These are phyloP conservation scores for Harpagoxenus sublaevis DNA, from an alignment of 2,888 invertebrate genomes.

Conservation along the genomic window DNA sequence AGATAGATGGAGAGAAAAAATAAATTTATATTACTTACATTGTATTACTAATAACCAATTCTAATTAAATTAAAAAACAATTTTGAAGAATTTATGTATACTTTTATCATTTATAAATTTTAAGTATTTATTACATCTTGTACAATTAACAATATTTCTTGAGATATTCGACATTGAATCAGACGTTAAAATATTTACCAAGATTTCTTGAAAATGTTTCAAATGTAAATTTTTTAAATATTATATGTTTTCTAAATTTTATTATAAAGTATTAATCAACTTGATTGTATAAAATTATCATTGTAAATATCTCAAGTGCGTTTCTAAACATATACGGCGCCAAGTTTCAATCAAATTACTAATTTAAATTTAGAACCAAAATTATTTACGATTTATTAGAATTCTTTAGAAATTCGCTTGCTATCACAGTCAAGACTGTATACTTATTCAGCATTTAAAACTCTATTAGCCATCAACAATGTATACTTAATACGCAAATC, in stretches of 20 bases:
- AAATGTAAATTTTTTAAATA: background rate
- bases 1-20: background rate
- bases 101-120: background rate
- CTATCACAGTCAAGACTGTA: background rate
- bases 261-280: background rate
- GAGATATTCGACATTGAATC: background rate
- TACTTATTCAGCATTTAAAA: background rate
- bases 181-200: background rate
- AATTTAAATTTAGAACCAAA: conserved; percentile 12
- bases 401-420: background rate
- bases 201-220: background rate
- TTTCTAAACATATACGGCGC: background rate
- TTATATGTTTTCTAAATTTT: background rate
- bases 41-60: background rate
- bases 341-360: background rate
- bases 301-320: background rate
- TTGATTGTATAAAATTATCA: conserved; percentile 1
- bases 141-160: background rate
- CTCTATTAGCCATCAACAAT: background rate
- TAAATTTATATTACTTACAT: background rate
- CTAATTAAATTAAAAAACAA: background rate
- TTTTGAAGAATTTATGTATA: background rate
- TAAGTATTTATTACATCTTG: background rate
- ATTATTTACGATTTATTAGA: background rate
- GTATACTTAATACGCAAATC: background rate